Conservation (phyloP, 2,797 vertebrate species). For the Neopelma chrysocephalum region DNA sequence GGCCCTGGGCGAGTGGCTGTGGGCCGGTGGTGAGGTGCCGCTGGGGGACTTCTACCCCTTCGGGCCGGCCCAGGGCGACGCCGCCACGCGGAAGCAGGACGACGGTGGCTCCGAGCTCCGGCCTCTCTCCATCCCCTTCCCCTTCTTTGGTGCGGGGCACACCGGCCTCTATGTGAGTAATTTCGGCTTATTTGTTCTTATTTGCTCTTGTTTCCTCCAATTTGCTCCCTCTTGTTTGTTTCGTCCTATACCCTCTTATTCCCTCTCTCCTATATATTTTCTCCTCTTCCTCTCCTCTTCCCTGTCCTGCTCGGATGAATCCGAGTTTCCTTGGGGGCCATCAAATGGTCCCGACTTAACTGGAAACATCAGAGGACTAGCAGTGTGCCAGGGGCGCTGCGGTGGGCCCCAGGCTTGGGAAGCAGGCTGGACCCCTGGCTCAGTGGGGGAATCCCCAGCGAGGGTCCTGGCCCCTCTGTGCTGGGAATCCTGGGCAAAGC, state of each 20-base stretch:
- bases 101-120: slow-evolving; percentile 94
- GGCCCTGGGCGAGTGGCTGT: slow-evolving; percentile 63
- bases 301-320: not conserved
- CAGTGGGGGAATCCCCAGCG: not conserved
- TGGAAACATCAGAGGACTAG: not conserved
- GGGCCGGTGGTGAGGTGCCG: slow-evolving; percentile 81
- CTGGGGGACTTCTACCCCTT: slow-evolving; percentile 93
- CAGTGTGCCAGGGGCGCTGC: not conserved
- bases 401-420: not conserved
- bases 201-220: not conserved
- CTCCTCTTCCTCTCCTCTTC: not conserved
- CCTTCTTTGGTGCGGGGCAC: slow-evolving; percentile 94
- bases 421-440: rapidly evolving
- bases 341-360: not conserved
- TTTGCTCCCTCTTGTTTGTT: not conserved
- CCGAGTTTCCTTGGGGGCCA: not conserved
- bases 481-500: not conserved
- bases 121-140: slow-evolving; percentile 87
- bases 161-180: slow-evolving; percentile 91
- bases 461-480: rapidly evolving
- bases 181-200: not conserved
- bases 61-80: slow-evolving; percentile 83
- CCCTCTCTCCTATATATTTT: not conserved
- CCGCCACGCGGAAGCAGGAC: slow-evolving; percentile 88
- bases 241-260: not conserved